These are phyloP conservation scores for Pristionchus japonicus DNA, from an alignment of 2,888 invertebrate genomes.

Conservation along the genomic window DNA sequence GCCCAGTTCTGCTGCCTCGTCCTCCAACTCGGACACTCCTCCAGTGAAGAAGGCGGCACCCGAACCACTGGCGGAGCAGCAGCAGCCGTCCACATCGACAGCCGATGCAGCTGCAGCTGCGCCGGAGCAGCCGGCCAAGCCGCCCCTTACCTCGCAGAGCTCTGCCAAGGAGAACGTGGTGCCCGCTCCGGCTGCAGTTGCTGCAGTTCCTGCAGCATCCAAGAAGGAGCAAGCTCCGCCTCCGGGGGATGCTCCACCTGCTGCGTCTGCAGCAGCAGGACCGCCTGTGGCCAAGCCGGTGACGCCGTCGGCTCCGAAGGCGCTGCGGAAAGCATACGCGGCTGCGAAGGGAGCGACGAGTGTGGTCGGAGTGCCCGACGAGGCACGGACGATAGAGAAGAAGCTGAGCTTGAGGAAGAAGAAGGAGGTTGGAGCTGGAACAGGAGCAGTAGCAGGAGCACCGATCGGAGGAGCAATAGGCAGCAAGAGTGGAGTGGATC, in stretches of 20 bases:
- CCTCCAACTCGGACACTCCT: background rate
- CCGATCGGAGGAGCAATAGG: conserved; percentile 40
- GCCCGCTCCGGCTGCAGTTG: conserved; percentile 47
- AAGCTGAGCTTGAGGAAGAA: conserved; percentile 62
- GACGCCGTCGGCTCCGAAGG: conserved; percentile 56
- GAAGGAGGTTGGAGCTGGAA: conserved; percentile 50
- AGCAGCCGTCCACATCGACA: conserved; percentile 36
- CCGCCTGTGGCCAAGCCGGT: conserved; percentile 45
- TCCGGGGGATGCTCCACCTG: background rate
- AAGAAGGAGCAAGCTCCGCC: background rate
- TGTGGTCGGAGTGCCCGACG: conserved; percentile 58
- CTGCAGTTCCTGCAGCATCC: conserved; percentile 45
- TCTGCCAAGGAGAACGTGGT: conserved; percentile 45
- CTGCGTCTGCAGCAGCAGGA: background rate
- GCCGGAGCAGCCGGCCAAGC: conserved; percentile 43
- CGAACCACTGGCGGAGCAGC: background rate
- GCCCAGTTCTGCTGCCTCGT: background rate
- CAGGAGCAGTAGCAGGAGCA: conserved; percentile 40
- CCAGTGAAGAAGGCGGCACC: background rate
- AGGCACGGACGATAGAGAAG: conserved; percentile 61
- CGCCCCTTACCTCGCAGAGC: conserved; percentile 47
- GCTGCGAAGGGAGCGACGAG: conserved; percentile 65
- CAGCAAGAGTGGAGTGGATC: conserved; percentile 61
- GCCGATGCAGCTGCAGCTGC: background rate
- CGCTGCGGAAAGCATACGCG: conserved; percentile 62